Percentiles rank a stretch among this genome's conserved stretches.
Evolutionary conservation across 2,113 vertebrate genomes (phyloP).

Genomic region (Epinephelus fuscoguttatus): DNA sequence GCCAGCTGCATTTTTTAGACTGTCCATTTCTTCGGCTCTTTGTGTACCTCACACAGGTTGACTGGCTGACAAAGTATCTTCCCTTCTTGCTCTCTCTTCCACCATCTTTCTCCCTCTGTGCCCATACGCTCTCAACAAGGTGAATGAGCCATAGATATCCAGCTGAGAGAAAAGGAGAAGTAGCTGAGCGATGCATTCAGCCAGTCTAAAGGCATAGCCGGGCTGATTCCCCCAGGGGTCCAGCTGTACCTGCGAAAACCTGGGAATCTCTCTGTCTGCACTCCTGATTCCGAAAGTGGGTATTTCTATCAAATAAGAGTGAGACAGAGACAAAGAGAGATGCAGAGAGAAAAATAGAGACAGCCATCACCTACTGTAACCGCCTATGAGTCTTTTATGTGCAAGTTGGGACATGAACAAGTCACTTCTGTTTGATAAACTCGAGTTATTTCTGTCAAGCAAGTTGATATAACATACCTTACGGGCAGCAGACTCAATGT

Average conservation of each 20-base stretch:
- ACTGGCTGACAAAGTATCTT: constrained; percentile 30
- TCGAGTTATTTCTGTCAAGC: constrained; percentile 38
- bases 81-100: constrained; percentile 9
- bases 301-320: constrained; percentile 45
- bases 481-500: constrained; percentile 2
- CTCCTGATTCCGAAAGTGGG: constrained; percentile 29
- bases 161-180: constrained; percentile 57
- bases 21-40: constrained; percentile 1
- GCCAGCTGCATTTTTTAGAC: constrained; percentile 7
- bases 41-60: constrained; percentile 13
- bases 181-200: constrained; percentile 58
- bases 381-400: constrained; percentile 28
- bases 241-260: constrained; percentile 35
- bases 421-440: constrained; percentile 49
- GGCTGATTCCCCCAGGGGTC: constrained; percentile 36
- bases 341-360: constrained; percentile 7
- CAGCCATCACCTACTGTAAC: constrained; percentile 29
- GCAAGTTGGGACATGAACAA: constrained; percentile 27
- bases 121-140: constrained; percentile 42
- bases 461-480: constrained; percentile 12
- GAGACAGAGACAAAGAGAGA: constrained; percentile 20
- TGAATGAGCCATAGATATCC: constrained; percentile 56
- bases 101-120: constrained; percentile 11
- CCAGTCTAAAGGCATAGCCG: constrained; percentile 22
- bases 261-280: constrained; percentile 43